Evolutionary conservation across 1,140 invertebrate species (phyloP), one percentile per base, ranked within the genome.

Genomic region (Anadara kagoshimensis): DNA sequence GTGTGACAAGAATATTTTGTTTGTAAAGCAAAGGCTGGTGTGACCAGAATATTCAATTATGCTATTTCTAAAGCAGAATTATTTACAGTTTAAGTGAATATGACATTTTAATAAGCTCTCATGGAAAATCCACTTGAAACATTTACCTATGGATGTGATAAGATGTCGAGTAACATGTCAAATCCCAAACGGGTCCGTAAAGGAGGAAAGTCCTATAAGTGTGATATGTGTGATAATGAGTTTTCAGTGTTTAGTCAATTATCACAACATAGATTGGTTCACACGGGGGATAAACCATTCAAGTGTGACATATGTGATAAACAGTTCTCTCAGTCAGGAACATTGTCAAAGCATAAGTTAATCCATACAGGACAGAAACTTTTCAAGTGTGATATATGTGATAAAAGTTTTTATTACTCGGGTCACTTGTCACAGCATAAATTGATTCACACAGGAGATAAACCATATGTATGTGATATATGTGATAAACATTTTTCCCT

Each of bases 381-480:
- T n/a, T 71, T 44, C 68, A 57, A 36, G 3, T 78, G 76, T 68
- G 56, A 54, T 24, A 51, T 66, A 14, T 78, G 76, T 75, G 29
- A 36, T 36, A 36, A 36, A 36, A 36, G 29, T 36, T 36, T 36
- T 36, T 36, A 36, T 36, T 36, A 36, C 29, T 36, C 29, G 7
- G 29, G 29, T 36, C 29, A 36, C 7, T 36, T 36, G 29, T 36
- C 29, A 36, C 29, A 36, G 29, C 29, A 36, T 36, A 36, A 20
- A 51, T 20, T 20, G 49, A 51, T 20, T 20, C 49, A 18, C 18
- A 51, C 5, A 22, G 22, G 18, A 51, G 49, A 8, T 20, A 16
- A 22, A 51, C 49, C 49, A 51, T 20, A 20, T 18, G 49, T 20
- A 51, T 51, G 22, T 8, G 18, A 51, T 8, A 51, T 20, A 8